A percentile compares a stretch with the other conserved stretches of the same genome.
Evolutionary conservation across 2,797 vertebrate species (phyloP).

Genomic region (Nannoperca australis): DNA sequence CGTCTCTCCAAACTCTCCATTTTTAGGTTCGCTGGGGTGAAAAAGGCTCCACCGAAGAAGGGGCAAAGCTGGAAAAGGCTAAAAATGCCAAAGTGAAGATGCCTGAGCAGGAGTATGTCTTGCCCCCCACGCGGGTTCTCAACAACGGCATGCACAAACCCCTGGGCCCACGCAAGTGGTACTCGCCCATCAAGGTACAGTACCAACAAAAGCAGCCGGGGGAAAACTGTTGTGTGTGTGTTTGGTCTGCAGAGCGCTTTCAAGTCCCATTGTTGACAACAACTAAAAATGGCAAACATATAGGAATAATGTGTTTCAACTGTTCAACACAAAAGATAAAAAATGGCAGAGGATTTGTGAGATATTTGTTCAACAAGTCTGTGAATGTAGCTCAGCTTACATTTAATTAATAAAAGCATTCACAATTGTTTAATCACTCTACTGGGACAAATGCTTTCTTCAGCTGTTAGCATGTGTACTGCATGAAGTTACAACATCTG

Average conservation of each 20-base stretch:
- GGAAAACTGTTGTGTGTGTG: neutral
- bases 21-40: slow-evolving; percentile 97
- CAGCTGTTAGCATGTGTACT: slow-evolving; percentile 40
- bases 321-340: neutral
- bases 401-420: slow-evolving; percentile 26
- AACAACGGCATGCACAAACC: slow-evolving; percentile 90
- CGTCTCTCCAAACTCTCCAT: neutral
- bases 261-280: slow-evolving; percentile 10
- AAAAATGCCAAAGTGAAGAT: slow-evolving; percentile 98
- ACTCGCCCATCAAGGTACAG: slow-evolving; percentile 95
- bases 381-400: slow-evolving; percentile 28
- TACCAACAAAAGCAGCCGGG: neutral
- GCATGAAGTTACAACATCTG: slow-evolving; percentile 49
- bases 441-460: slow-evolving; percentile 15
- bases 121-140: slow-evolving; percentile 86
- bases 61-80: slow-evolving; percentile 97
- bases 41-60: slow-evolving; percentile 97
- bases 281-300: slow-evolving; percentile 13
- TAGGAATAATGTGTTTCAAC: slow-evolving; percentile 2
- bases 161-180: slow-evolving; percentile 91
- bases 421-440: slow-evolving; percentile 24
- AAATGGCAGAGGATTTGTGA: slow-evolving; percentile 12
- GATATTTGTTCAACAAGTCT: slow-evolving; percentile 27
- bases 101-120: slow-evolving; percentile 94
- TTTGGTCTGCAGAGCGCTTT: slow-evolving; percentile 19